Evolutionary conservation across 2,797 vertebrate species (phyloP), one percentile per base, ranked within the genome.

Genomic region (Aeoliscus strigatus): DNA sequence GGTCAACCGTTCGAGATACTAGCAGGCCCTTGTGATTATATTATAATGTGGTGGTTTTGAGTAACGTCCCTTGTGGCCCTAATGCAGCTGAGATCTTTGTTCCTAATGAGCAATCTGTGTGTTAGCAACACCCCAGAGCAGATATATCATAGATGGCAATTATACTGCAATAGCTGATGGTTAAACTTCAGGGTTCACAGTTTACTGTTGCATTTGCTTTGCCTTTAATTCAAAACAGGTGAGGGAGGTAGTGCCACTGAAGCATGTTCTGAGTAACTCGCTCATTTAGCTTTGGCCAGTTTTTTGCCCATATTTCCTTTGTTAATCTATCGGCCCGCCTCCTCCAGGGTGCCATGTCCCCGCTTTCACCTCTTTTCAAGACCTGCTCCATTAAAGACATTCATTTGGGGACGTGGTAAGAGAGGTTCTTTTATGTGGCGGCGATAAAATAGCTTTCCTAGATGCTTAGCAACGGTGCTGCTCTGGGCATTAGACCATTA

Each of bases 91-190:
- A n/a, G n/a, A n/a, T 51, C 2, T 51, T 21, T 27, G 35, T 48
- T 54, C 47, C 18, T 12, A 11, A 36, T 54, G 27, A 34, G 35
- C 40, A 46, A 49, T 45, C 35, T 50, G 32, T 58, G 39, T 5
- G 7, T 69, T 37, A 38, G 27, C 43, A 57, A 23, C 31, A 27
- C 48, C 54, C 60, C 12, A 66, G 32, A 62, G 40, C 51, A 61
- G 49, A 62, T 61, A 39, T 31, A 47, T 84, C 81, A 77, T 84
- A 79, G 83, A 86, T 77, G 72, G 46, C 54, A 73, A 86, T 81
- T 75, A 81, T 81, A 73, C 86, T 78, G 59, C 66, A 79, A 64
- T 79, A 81, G 84, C 79, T 86, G 50, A 88, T 87, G 86, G 85
- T 88, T 87, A 81, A 87, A 88, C 87, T 53, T 85, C 75, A 83